Percentiles rank a stretch among this genome's conserved stretches.
These are phyloP conservation scores for Dicrurus megarhynchus DNA, from an alignment of 2,113 vertebrate genomes.

Conservation along the genomic window DNA sequence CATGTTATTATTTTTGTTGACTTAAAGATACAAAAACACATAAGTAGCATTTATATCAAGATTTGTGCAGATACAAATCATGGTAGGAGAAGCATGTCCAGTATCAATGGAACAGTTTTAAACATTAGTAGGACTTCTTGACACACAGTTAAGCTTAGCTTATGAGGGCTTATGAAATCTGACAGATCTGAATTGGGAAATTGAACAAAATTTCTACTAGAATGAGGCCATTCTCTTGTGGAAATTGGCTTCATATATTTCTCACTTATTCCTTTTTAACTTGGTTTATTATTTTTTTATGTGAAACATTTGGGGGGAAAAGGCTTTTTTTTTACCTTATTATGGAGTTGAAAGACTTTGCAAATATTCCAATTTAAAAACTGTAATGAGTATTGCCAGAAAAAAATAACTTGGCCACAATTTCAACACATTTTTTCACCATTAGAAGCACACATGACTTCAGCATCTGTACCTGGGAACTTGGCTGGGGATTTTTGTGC, in stretches of 20 bases:
- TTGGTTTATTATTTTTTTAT: background rate
- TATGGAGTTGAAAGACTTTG: background rate
- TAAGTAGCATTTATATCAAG: background rate
- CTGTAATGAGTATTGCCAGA: background rate
- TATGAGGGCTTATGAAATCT: background rate
- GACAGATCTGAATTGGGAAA: background rate
- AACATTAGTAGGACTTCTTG: background rate
- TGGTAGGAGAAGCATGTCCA: background rate
- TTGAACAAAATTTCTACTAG: background rate
- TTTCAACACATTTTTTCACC: background rate
- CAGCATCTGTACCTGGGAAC: background rate
- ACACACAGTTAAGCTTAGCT: background rate
- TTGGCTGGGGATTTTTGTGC: background rate
- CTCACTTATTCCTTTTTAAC: background rate
- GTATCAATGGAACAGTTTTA: background rate
- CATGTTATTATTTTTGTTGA: background rate
- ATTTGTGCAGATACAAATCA: background rate
- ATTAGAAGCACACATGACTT: background rate
- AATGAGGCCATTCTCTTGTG: background rate
- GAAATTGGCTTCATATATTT: background rate
- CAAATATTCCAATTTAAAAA: background rate
- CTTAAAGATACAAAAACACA: background rate
- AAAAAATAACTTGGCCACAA: background rate
- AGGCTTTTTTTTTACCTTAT: rapidly evolving
- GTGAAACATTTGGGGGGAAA: background rate